Percentiles rank a stretch among this genome's conserved stretches.
Evolutionary conservation across 2,797 vertebrate species (phyloP).

Genomic region (Ctenopoma multispine): DNA sequence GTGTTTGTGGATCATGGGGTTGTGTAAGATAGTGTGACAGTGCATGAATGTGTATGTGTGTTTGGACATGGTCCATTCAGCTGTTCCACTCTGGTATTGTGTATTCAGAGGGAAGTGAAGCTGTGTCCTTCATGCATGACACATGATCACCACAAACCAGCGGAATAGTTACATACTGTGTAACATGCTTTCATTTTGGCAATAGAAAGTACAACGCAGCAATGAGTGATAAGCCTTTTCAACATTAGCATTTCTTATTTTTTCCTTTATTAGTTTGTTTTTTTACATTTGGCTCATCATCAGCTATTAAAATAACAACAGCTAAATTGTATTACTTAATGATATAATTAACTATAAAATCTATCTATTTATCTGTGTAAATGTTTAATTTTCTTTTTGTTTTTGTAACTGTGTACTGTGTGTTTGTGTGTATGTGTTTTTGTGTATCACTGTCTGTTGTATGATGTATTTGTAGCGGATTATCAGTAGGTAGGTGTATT

Average conservation of each 20-base stretch:
- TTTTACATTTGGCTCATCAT: background rate
- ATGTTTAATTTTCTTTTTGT: background rate
- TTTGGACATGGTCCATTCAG: conserved; percentile 29
- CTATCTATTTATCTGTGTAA: background rate
- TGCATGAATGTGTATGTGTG: conserved; percentile 16
- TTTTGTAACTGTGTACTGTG: conserved; percentile 7
- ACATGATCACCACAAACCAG: background rate
- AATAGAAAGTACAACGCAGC: background rate
- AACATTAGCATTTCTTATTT: background rate
- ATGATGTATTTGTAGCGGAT: conserved; percentile 35
- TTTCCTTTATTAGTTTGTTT: background rate
- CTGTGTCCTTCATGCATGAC: conserved; percentile 20
- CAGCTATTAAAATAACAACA: background rate
- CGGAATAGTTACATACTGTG: background rate
- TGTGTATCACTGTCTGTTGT: conserved; percentile 19
- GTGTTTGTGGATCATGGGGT: background rate
- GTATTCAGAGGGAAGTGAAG: conserved; percentile 28
- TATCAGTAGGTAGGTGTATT: conserved; percentile 41
- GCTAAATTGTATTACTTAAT: background rate
- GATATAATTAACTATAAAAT: background rate
- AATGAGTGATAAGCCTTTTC: background rate
- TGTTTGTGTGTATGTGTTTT: background rate
- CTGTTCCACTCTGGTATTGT: conserved; percentile 25
- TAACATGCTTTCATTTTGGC: background rate
- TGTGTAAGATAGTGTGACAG: conserved; percentile 12